Conservation (phyloP, 2,888 invertebrate genomes). For the Sphaeridia pumilis region DNA sequence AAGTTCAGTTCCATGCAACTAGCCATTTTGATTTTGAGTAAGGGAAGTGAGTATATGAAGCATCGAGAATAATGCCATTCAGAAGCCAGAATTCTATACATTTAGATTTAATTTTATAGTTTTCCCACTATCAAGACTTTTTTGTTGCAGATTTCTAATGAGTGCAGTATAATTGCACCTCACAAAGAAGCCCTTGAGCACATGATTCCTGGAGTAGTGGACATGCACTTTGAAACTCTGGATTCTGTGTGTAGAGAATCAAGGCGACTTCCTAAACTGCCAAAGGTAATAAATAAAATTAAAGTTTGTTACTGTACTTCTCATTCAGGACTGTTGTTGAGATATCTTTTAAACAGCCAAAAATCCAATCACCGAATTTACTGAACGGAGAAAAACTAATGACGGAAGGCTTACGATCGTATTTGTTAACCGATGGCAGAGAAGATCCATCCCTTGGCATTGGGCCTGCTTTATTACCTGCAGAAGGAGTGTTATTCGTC, state of each 20-base stretch:
- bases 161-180: constrained; percentile 83
- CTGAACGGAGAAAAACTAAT: constrained; percentile 77
- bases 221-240: constrained; percentile 68
- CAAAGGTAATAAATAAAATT: constrained; percentile 67
- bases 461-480: constrained; percentile 68
- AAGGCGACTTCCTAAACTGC: constrained; percentile 82
- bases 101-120: no score
- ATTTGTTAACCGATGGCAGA: constrained; percentile 71
- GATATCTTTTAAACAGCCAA: no score
- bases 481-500: constrained; percentile 92
- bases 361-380: constrained; percentile 79
- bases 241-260: constrained; percentile 93
- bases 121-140: no score
- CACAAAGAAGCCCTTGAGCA: constrained; percentile 85
- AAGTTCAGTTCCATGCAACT: neutral
- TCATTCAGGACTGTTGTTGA: neutral
- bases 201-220: constrained; percentile 83
- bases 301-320: neutral
- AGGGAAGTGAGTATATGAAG: no score
- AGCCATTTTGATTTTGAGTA: no score
- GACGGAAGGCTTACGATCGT: constrained; percentile 76
- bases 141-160: constrained; percentile 60
- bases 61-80: no score
- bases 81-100: no score
- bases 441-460: constrained; percentile 42